phyloP scores from a whole-genome alignment of 1,140 invertebrate genomes.

The Tyrophagus putrescentiae region DNA sequence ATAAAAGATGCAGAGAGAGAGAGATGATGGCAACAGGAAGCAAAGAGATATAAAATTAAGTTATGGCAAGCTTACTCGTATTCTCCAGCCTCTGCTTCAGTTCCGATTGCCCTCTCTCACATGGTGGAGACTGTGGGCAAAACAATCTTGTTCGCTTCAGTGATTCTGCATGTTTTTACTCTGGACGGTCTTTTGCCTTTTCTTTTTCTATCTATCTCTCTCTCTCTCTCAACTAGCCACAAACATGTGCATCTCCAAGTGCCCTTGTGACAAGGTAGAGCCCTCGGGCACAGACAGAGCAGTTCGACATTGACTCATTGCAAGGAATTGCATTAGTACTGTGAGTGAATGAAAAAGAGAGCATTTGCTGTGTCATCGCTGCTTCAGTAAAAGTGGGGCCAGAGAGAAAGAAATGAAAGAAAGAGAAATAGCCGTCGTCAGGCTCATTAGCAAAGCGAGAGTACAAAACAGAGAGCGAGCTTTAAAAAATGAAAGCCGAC shows the following conservation, averaged over 20 bases:
- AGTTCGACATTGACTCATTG: neutral
- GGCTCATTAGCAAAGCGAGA: too few species aligned
- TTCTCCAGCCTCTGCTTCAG: too few species aligned
- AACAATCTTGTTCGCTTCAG: constrained; percentile 2
- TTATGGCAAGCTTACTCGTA: neutral
- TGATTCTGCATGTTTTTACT: neutral
- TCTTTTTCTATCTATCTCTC: neutral
- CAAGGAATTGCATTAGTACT: neutral
- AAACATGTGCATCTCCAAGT: too few species aligned
- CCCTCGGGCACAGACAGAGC: neutral
- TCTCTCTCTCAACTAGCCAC: too few species aligned
- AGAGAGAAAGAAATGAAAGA: too few species aligned
- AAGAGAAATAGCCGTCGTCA: too few species aligned
- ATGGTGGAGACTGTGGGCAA: too few species aligned
- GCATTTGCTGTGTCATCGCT: neutral
- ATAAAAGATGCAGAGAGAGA: too few species aligned
- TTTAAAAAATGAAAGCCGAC: too few species aligned
- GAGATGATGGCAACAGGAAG: constrained; percentile 11
- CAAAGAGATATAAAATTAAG: neutral
- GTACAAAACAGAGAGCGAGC: too few species aligned
- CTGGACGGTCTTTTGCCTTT: neutral
- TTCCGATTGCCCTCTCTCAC: constrained; percentile 2
- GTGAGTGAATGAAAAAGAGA: too few species aligned
- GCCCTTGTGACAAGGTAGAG: neutral
- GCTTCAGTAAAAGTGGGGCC: too few species aligned